phyloP scores from a whole-genome alignment of 2,113 vertebrate species.

The Sylvicapra grimmia region DNA sequence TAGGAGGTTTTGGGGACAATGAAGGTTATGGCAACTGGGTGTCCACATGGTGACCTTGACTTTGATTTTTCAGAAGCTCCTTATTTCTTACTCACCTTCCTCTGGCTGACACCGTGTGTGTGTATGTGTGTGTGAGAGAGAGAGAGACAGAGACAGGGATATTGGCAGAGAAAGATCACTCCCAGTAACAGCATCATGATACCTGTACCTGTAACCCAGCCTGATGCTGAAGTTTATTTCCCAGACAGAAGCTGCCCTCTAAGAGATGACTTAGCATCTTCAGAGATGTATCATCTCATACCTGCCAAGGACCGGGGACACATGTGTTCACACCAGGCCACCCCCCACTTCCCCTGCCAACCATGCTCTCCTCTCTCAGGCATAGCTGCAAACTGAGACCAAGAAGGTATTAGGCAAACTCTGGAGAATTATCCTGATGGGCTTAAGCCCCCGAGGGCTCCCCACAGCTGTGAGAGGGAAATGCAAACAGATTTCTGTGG shows the following conservation, averaged over 20 bases:
- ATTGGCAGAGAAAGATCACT: neutral
- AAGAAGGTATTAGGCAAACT: neutral
- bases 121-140: neutral
- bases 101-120: neutral
- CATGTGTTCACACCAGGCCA: neutral
- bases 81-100: neutral
- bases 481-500: neutral
- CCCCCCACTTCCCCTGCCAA: fast-evolving
- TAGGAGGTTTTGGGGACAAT: neutral
- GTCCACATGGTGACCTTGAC: neutral
- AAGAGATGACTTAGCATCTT: neutral
- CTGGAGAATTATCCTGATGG: neutral
- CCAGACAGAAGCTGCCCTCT: neutral
- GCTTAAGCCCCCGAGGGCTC: neutral
- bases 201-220: fast-evolving
- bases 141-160: neutral
- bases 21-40: too few species aligned
- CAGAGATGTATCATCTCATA: neutral
- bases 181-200: fast-evolving
- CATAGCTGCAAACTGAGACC: neutral
- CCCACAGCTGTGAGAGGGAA: neutral
- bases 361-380: neutral
- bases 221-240: fast-evolving
- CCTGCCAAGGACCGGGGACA: neutral
- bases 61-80: neutral